phyloP scores from a whole-genome alignment of 2,797 vertebrate species.

The Fistularia tabacaria region DNA sequence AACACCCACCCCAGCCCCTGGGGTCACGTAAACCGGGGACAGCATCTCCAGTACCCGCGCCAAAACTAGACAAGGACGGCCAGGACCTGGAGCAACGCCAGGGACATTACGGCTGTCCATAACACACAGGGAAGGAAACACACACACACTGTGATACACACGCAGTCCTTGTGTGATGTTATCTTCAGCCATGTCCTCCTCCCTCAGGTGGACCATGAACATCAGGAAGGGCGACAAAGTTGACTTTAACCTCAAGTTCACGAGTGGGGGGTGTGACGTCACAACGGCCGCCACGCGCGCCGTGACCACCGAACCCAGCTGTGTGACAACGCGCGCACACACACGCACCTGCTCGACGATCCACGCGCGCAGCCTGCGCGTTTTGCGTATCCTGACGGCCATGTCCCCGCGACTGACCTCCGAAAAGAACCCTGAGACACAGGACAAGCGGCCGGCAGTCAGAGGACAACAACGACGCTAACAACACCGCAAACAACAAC shows the following conservation, averaged over 20 bases:
- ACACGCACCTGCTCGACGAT: slow-evolving; percentile 80
- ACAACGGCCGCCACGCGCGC: background rate
- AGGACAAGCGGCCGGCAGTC: background rate
- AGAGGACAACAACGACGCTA: background rate
- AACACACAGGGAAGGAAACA: no score
- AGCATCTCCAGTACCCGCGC: background rate
- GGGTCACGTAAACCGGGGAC: no score
- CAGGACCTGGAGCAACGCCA: no score
- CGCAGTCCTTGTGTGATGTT: no score
- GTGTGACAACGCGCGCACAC: background rate
- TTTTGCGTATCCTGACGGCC: slow-evolving; percentile 69
- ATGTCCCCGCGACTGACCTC: slow-evolving; percentile 51
- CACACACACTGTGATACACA: no score
- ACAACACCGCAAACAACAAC: background rate
- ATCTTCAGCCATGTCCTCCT: no score
- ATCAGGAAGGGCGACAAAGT: no score
- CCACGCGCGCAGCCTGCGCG: slow-evolving; percentile 81
- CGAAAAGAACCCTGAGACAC: background rate
- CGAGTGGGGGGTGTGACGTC: background rate
- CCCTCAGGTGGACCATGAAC: no score
- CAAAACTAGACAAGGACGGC: background rate
- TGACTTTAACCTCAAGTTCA: no score
- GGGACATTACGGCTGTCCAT: no score
- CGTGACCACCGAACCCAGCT: no score
- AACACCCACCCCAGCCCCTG: no score